A percentile compares a stretch with the other conserved stretches of the same genome.
phyloP scores from a whole-genome alignment of 2,113 vertebrate species.

The Todiramphus saurophagus region DNA sequence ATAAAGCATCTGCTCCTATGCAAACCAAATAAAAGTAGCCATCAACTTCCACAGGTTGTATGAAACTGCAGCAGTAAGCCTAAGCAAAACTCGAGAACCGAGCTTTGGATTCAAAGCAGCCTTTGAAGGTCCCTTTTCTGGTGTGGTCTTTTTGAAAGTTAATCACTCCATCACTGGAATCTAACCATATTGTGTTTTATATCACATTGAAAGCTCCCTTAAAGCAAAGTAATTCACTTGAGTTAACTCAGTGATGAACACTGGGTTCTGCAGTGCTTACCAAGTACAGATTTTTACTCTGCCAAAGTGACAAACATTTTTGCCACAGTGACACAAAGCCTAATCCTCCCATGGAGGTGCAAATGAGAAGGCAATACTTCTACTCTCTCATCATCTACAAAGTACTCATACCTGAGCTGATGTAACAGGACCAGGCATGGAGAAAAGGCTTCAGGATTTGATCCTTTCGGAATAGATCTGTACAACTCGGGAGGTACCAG shows the following conservation, averaged over 20 bases:
- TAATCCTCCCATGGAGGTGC: background rate
- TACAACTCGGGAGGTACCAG: background rate
- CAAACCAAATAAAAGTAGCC: background rate
- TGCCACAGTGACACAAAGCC: accelerated
- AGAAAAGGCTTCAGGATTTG: background rate
- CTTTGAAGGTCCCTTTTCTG: background rate
- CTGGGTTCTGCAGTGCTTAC: accelerated
- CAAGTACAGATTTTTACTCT: background rate
- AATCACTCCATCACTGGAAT: background rate
- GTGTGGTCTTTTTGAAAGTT: background rate
- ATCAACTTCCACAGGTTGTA: background rate
- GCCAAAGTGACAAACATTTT: background rate
- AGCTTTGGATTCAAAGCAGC: background rate
- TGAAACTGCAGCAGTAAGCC: background rate
- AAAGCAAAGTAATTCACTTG: background rate
- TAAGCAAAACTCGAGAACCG: background rate
- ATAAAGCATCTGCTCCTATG: background rate
- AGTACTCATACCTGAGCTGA: background rate
- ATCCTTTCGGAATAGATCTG: background rate
- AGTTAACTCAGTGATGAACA: background rate
- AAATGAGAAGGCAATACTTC: background rate
- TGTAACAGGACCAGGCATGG: background rate
- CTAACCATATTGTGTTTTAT: background rate
- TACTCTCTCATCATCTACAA: background rate
- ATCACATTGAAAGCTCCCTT: background rate